These are phyloP conservation scores for Nothobranchius furzeri DNA, from an alignment of 2,113 vertebrate genomes.

Conservation along the genomic window DNA sequence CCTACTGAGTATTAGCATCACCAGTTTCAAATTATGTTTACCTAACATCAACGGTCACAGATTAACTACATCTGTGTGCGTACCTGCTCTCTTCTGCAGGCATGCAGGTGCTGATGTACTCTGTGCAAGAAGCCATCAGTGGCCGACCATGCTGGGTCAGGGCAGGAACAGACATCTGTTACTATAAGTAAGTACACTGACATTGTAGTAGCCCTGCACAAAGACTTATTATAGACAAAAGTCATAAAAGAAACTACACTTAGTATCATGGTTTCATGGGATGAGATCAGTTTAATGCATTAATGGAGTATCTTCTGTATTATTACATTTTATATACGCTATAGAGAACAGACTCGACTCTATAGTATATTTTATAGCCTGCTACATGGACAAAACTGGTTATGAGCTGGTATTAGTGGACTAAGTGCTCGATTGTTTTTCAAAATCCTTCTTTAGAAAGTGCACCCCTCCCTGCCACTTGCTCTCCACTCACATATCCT, in stretches of 20 bases:
- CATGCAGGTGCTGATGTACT: conserved; percentile 99
- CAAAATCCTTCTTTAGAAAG: background rate
- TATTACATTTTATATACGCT: background rate
- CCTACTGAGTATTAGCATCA: background rate
- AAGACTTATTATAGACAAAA: background rate
- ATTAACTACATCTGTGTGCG: background rate
- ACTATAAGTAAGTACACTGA: conserved; percentile 91
- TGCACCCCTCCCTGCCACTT: background rate
- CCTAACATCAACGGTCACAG: background rate
- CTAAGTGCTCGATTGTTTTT: conserved; percentile 4
- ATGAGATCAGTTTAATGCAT: background rate
- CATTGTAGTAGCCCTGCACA: background rate
- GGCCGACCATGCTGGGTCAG: conserved; percentile 90
- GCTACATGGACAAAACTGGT: background rate
- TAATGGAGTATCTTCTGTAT: background rate
- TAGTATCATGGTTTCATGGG: background rate
- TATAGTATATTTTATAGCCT: conserved; percentile 9
- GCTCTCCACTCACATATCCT: too few species aligned
- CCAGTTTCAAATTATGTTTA: background rate
- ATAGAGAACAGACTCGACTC: background rate
- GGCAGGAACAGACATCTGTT: conserved; percentile 94
- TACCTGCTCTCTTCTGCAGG: conserved; percentile 72
- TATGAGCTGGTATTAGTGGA: conserved; percentile 8
- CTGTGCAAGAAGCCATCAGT: conserved; percentile 91
- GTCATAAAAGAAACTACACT: background rate